Percentiles rank a stretch among this genome's conserved stretches.
phyloP scores from a whole-genome alignment of 1,140 invertebrate genomes.

The Caenorhabditis remanei region DNA sequence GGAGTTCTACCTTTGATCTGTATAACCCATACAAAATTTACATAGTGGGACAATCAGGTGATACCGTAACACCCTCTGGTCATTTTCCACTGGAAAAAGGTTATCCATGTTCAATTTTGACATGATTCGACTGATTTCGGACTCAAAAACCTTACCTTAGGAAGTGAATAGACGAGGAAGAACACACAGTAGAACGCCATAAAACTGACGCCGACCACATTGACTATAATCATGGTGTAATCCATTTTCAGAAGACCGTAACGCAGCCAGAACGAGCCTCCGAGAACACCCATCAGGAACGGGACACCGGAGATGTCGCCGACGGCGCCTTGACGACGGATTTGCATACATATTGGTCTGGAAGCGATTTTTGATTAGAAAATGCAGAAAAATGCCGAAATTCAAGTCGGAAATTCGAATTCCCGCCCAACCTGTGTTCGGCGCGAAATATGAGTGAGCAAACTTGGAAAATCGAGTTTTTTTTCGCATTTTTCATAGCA shows the following conservation, averaged over 20 bases:
- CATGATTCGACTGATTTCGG: not conserved
- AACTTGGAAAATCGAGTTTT: no score
- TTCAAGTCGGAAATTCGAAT: not conserved
- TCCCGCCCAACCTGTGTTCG: not conserved
- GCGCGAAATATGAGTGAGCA: no score
- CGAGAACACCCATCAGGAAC: constrained; percentile 74
- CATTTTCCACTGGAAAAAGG: no score
- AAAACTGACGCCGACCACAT: constrained; percentile 72
- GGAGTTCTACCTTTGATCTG: no score
- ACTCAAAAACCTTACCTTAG: constrained; percentile 62
- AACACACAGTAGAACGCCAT: constrained; percentile 73
- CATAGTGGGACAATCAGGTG: no score
- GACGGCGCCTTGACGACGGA: constrained; percentile 69
- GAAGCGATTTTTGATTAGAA: no score
- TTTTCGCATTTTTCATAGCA: no score
- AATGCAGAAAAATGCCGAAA: not conserved
- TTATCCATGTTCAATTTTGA: no score
- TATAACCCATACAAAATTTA: no score
- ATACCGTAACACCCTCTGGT: no score
- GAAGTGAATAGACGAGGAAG: constrained; percentile 69
- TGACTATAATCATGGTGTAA: constrained; percentile 74
- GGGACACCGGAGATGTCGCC: constrained; percentile 76
- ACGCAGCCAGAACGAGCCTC: constrained; percentile 75
- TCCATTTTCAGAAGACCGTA: constrained; percentile 75
- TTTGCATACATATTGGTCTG: constrained; percentile 76